Evolutionary conservation across 2,888 invertebrate genomes (phyloP), one percentile per base, ranked within the genome.

Genomic region (Macrosiphum euphorbiae): DNA sequence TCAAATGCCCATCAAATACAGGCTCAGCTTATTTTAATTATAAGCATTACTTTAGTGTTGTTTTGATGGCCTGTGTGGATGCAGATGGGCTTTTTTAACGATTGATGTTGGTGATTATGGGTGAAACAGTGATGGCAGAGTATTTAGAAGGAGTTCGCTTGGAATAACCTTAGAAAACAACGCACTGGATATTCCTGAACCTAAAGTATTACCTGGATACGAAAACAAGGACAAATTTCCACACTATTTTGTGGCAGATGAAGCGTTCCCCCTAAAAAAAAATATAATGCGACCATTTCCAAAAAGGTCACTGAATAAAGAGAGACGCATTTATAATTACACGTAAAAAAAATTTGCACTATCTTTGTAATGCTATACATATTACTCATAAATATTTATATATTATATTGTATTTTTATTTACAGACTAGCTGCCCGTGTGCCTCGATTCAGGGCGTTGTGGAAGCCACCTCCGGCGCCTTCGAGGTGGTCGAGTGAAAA

Each of bases 61-160:
- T 94, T 8, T 91, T 94, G 28, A 50, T 92, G 84, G 90, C 92
- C n/a, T 47, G 94, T 35, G 92, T 92, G 8, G 92, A 94, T 88
- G 94, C 84, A 50, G 84, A 94, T 58, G 58, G 92, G 47, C 35
- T 44, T 94, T 94, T 52, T 26, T 88, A 24, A 86, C 87, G 24
- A 88, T 92, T 85, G 92, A 94, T 84, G 61, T 94, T 84, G 94
- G 94, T 78, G 84, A 87, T 47, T 85, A 93, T 84, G 92, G 94
- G 16, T 28, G 92, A n/a, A 87, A 86, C 26, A 86, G 67, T 89
- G 92, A 94, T 84, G 61, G 88, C 24, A 86, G 89, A 55, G 92
- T 92, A n/a, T 92, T 92, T 89, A n/a, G 47, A 50, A 88, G 41
- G 47, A 87, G 87, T 92, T 67, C 58, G 26, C 55, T 94, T 16